Evolutionary conservation across 2,888 invertebrate genomes (phyloP).

Genomic region (Choreutis nemorana): DNA sequence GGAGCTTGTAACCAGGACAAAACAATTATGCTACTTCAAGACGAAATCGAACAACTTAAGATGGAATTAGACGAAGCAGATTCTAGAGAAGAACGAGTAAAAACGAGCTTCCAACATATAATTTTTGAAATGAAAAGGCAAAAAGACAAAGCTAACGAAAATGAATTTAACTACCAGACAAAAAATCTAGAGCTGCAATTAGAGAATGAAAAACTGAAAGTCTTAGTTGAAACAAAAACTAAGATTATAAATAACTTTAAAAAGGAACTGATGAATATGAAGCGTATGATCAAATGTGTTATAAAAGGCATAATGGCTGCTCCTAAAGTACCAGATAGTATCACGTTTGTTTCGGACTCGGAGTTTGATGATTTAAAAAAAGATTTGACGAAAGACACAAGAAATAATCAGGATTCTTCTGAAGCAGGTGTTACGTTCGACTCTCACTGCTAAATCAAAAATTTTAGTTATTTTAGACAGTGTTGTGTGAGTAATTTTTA

Average conservation of each 20-base stretch:
- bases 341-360: slow-evolving; percentile 20
- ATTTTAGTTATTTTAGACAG: no score
- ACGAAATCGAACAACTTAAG: slow-evolving; percentile 25
- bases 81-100: slow-evolving; percentile 19
- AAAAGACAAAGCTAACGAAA: slow-evolving; percentile 24
- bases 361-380: slow-evolving; percentile 36
- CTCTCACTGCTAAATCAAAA: no score
- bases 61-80: slow-evolving; percentile 24
- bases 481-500: no score
- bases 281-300: slow-evolving; percentile 29
- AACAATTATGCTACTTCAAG: slow-evolving; percentile 16
- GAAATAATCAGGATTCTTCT: no score
- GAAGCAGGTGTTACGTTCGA: no score
- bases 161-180: slow-evolving; percentile 28
- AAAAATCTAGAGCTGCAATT: slow-evolving; percentile 29
- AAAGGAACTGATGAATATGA: slow-evolving; percentile 33
- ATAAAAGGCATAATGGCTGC: slow-evolving; percentile 26
- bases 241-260: slow-evolving; percentile 30
- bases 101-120: slow-evolving; percentile 24
- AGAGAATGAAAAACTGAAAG: slow-evolving; percentile 43
- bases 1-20: slow-evolving; percentile 1
- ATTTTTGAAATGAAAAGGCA: slow-evolving; percentile 35
- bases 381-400: slow-evolving; percentile 22
- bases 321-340: slow-evolving; percentile 16
- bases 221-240: slow-evolving; percentile 31